Evolutionary conservation across 2,888 invertebrate species (phyloP).

Genomic region (Coleophora deauratella): DNA sequence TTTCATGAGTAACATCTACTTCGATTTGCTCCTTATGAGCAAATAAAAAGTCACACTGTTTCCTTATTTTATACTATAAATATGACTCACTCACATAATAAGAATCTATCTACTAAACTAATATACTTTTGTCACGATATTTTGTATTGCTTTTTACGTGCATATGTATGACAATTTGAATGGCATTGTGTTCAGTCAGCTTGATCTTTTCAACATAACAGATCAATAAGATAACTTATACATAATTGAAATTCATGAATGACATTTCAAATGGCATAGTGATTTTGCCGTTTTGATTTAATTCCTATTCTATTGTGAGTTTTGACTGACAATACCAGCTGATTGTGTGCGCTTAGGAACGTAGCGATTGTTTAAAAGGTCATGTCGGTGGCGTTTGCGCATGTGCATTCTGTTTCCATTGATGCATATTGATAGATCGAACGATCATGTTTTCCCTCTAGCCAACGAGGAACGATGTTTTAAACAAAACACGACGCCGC

Average conservation of each 20-base stretch:
- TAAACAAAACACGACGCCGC: too few relatives aligned
- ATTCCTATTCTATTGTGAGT: too few relatives aligned
- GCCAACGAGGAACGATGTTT: too few relatives aligned
- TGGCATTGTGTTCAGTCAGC: too few relatives aligned
- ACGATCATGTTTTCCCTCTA: constrained; percentile 22
- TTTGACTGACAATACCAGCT: background rate
- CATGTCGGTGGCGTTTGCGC: constrained; percentile 13
- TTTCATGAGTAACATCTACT: too few relatives aligned
- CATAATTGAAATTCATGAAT: background rate
- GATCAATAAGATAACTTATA: constrained; percentile 1
- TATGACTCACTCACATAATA: too few relatives aligned
- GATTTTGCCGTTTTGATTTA: background rate
- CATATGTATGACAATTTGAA: background rate
- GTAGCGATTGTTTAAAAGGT: constrained; percentile 21
- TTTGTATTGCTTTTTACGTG: background rate
- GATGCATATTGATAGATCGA: constrained; percentile 29
- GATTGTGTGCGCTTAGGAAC: constrained; percentile 5
- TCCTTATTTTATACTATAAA: too few relatives aligned
- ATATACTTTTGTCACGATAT: too few relatives aligned
- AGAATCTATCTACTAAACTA: too few relatives aligned
- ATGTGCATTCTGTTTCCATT: constrained; percentile 26
- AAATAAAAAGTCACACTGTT: too few relatives aligned
- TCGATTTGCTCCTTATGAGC: too few relatives aligned
- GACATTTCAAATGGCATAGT: background rate
- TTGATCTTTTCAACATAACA: background rate